Conservation (phyloP, 2,113 vertebrate species). For the Rhizomys pruinosus region DNA sequence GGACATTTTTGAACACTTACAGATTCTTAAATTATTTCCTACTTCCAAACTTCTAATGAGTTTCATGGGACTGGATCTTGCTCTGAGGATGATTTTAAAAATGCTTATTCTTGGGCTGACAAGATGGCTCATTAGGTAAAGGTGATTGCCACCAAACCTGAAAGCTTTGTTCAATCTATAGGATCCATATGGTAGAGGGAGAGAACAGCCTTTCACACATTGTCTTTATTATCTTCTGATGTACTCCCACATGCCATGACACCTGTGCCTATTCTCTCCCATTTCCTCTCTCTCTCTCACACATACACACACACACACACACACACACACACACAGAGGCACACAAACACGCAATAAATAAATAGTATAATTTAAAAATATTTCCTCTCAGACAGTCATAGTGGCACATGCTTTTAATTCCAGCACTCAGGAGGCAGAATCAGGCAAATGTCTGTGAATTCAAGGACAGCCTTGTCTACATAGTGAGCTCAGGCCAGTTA, state of each 20-base stretch:
- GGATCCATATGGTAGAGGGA: background rate
- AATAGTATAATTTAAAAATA: background rate
- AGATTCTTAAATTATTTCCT: conserved; percentile 46
- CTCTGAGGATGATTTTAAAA: background rate
- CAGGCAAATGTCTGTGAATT: too few species aligned
- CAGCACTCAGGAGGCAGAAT: too few species aligned
- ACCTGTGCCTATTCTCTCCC: too few species aligned
- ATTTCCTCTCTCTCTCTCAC: background rate
- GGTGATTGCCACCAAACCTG: background rate
- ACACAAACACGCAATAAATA: too few species aligned
- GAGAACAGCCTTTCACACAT: too few species aligned
- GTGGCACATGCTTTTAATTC: too few species aligned
- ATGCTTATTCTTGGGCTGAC: background rate
- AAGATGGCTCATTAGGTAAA: background rate
- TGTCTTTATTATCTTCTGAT: background rate
- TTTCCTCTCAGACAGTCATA: background rate
- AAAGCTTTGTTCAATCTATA: too few species aligned
- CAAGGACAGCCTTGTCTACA: too few species aligned
- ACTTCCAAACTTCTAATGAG: background rate
- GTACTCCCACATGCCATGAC: too few species aligned
- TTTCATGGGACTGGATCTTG: background rate
- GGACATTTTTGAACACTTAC: conserved; percentile 38
- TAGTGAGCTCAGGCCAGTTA: too few species aligned
- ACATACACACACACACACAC: too few species aligned
- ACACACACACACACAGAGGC: background rate